Evolutionary conservation across 64 coral and sea anemone species (phyloP), one percentile per base, ranked within the genome.

Genomic region (Actinia equina): DNA sequence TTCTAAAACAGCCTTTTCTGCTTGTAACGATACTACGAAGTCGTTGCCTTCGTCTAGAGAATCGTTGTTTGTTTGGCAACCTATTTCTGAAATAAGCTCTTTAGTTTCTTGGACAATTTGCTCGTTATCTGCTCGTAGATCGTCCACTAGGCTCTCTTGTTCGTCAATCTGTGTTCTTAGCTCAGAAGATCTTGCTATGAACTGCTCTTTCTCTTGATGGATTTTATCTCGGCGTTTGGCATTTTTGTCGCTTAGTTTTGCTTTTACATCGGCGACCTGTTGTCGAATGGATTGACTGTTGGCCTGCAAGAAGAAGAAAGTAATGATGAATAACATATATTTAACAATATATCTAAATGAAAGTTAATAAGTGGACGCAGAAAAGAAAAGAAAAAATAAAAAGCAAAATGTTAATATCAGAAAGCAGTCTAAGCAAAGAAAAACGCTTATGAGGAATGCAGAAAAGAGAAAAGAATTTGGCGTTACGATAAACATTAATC

Each of bases 1-100:
- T 87, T 98, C 96, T 46, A 98, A 78, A 14, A 98, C 93, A 26
- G 96, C 93, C 84, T 98, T 98, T 58, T 98, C 96, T 49, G 96
- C 93, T 41, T 94, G 87, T 7, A 94, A 55, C 8, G 95, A 83
- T 17, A 58, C 81, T 3, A 98, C 90, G 59, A 94, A 87, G 79
- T 98, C 87, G 8, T 77, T 90, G 3, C 84, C 58, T 79, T 93
- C 94, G 10, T 97, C 94, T 4, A 87, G 58, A 41, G 83, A 58
- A 71, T 97, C 91, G 44, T 60, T 85, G 3, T 45, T 84, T 60
- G 86, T 86, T 46, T 90, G 91, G n/a, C 91, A 84, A 52, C 94
- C 94, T 22, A 97, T 91, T 71, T 97, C 91, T 22, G 91, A 87
- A 16, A 97, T 90, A 80, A 87, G 70, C 3, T 93, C 55, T 46